A percentile compares a stretch with the other conserved stretches of the same genome.
Conservation (phyloP, 2,113 vertebrate genomes). For the Anser cygnoides region DNA sequence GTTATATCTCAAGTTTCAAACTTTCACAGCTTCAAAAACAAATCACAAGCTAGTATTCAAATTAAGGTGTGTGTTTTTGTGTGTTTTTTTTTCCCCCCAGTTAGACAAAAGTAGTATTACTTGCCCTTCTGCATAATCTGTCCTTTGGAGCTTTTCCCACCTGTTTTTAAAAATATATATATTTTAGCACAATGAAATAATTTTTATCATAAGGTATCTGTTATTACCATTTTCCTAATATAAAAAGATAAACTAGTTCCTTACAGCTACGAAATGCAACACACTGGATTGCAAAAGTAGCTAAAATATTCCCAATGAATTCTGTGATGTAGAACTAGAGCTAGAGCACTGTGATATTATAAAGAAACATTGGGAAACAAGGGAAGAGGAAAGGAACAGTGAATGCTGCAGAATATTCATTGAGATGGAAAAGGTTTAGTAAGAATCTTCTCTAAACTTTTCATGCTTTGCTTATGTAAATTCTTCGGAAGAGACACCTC, state of each 20-base stretch:
- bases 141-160: slow-evolving; percentile 98
- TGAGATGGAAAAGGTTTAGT: not conserved
- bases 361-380: not conserved
- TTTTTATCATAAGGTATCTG: not conserved
- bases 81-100: no score
- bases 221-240: not conserved
- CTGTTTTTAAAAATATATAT: slow-evolving; percentile 62
- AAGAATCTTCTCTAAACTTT: not conserved
- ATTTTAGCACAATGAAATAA: not conserved
- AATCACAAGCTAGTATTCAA: not conserved
- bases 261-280: not conserved
- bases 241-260: not conserved
- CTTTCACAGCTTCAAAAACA: not conserved
- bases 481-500: not conserved
- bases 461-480: not conserved
- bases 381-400: not conserved
- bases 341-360: not conserved
- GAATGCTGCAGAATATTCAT: not conserved
- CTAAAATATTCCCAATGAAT: not conserved
- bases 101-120: slow-evolving; percentile 40
- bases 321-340: not conserved
- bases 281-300: not conserved
- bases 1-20: not conserved
- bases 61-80: not conserved
- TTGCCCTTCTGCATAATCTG: slow-evolving; percentile 91